Percentiles rank a stretch among this genome's conserved stretches.
These are phyloP conservation scores for Tipula unca DNA, from an alignment of 2,888 invertebrate genomes.

Conservation along the genomic window DNA sequence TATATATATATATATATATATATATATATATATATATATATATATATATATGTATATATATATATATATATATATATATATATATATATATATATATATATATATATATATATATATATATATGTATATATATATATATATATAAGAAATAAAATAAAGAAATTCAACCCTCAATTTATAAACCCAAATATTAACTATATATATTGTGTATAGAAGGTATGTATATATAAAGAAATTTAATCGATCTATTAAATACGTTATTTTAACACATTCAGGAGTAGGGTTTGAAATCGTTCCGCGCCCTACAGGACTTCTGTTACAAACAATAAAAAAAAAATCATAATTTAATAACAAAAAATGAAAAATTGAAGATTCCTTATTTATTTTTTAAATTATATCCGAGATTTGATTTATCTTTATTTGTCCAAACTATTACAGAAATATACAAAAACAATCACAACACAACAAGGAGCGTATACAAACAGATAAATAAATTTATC, in stretches of 20 bases:
- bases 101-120: no score
- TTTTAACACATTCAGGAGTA: background rate
- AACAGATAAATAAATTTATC: slow-evolving; percentile 8
- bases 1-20: no score
- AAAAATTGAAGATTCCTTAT: background rate
- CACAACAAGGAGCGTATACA: background rate
- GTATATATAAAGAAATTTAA: background rate
- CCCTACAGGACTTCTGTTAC: background rate
- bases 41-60: no score
- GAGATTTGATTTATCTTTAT: slow-evolving; percentile 8
- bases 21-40: no score
- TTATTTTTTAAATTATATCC: background rate
- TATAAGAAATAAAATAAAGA: background rate
- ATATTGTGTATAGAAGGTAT: background rate
- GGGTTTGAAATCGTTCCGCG: background rate
- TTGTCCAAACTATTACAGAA: background rate
- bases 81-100: no score
- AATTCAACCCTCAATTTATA: background rate
- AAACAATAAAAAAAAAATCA: background rate
- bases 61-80: no score
- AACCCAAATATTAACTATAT: background rate
- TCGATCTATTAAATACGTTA: slow-evolving; percentile 9
- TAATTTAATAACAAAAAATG: background rate
- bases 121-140: no score
- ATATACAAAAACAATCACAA: background rate